phyloP scores from a whole-genome alignment of 2,888 invertebrate species.

The Fabriciana adippe region DNA sequence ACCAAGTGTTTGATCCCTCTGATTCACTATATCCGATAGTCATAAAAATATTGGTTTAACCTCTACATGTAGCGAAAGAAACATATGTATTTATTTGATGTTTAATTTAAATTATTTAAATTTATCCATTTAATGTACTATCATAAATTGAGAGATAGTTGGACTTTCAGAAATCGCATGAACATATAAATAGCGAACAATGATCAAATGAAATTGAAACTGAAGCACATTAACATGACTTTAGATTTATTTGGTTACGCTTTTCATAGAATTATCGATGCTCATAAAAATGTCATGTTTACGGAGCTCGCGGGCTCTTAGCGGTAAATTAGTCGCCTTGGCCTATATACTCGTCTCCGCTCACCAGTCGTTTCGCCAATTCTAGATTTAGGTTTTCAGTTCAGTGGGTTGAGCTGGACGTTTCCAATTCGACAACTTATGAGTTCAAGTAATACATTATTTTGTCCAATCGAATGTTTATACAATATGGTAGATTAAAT shows the following conservation, averaged over 20 bases:
- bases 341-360: conserved; percentile 70
- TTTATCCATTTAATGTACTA: no score
- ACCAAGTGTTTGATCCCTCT: no score
- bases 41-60: no score
- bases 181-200: no score
- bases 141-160: no score
- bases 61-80: no score
- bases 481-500: conserved; percentile 23
- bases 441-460: conserved; percentile 34
- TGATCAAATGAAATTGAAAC: no score
- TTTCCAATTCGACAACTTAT: conserved; percentile 56
- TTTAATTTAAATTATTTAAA: no score
- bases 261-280: conserved; percentile 41
- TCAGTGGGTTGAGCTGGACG: conserved; percentile 70
- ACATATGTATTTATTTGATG: no score
- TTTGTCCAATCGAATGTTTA: conserved; percentile 21
- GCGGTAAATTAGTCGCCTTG: conserved; percentile 70
- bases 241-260: conserved; percentile 13
- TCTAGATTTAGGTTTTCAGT: conserved; percentile 81
- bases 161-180: no score
- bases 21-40: no score
- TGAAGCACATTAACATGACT: conserved; percentile 18
- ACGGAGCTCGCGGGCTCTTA: conserved; percentile 44
- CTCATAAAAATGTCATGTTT: conserved; percentile 44
- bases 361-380: conserved; percentile 72